phyloP scores from a whole-genome alignment of 2,888 invertebrate species.

The Ophonus ardosiacus region DNA sequence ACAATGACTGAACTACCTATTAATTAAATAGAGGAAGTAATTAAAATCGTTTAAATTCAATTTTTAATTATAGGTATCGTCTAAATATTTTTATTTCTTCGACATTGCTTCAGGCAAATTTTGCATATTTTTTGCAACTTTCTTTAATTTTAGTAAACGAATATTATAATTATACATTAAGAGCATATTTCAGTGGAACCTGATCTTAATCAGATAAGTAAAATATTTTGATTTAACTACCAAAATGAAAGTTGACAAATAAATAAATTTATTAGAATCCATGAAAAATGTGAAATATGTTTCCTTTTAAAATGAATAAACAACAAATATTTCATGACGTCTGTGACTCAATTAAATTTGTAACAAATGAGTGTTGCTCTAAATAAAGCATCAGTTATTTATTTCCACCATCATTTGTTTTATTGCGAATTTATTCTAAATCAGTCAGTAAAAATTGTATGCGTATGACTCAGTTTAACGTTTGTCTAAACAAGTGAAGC shows the following conservation, averaged over 20 bases:
- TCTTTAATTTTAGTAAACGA: conserved; percentile 11
- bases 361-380: conserved; percentile 31
- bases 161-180: conserved; percentile 26
- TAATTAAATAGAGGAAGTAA: conserved; percentile 31
- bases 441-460: conserved; percentile 21
- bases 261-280: neutral
- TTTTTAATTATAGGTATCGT: conserved; percentile 28
- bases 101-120: conserved; percentile 1
- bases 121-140: conserved; percentile 9
- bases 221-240: conserved; percentile 1
- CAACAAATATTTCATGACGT: neutral
- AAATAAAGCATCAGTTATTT: conserved; percentile 37
- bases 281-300: neutral
- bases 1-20: conserved; percentile 15
- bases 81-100: conserved; percentile 14
- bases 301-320: neutral
- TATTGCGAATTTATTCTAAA: conserved; percentile 42
- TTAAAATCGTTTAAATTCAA: conserved; percentile 37
- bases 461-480: neutral
- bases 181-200: conserved; percentile 15
- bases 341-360: conserved; percentile 9
- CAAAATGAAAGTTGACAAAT: neutral
- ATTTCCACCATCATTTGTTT: conserved; percentile 26
- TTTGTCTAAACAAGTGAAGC: conserved; percentile 11
- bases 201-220: neutral